Evolutionary conservation across 2,797 vertebrate species (phyloP), one percentile per base, ranked within the genome.

Genomic region (Gouania willdenowi): DNA sequence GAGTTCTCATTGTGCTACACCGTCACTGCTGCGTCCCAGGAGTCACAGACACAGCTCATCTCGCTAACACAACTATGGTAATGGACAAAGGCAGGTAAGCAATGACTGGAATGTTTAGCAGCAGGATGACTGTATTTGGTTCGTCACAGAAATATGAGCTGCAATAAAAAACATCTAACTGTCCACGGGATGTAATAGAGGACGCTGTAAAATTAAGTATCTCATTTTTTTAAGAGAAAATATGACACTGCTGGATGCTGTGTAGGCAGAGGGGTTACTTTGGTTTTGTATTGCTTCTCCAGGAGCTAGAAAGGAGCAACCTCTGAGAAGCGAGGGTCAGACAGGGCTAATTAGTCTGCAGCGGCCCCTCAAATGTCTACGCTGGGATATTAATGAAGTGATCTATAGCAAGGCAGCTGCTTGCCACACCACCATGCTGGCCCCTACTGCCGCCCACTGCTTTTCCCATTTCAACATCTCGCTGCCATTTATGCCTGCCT

Each of bases 311-410:
- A 74, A 74, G 63, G 53, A 71, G 64, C 25, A 43, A 79, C 79
- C 81, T 82, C 56, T 27, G 55, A 77, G 74, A 79, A 30, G 53
- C 20, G 8, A 43, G 82, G 84, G 82, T 87, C 81, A 81, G 82
- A 77, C 77, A 49, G 67, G 86, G 86, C 80, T 88, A 89, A 88
- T 89, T 86, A 86, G 82, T 84, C 79, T 77, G 75, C 75, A 72
- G 74, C 61, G 32, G 79, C 79, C 81, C 81, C 83, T 84, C 82
- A 85, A 77, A 79, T 75, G 74, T 81, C 69, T 81, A 79, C 82
- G 75, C 77, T 60, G 60, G 66, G 82, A 82, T 82, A 83, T 85
- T 87, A 87, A 88, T 86, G 76, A 86, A 85, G 78, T 75, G 70
- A 82, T 86, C 86, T 77, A 79, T 54, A 71, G 73, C 75, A 84